Conservation (phyloP, 2,113 vertebrate species). For the Bucco capensis region DNA sequence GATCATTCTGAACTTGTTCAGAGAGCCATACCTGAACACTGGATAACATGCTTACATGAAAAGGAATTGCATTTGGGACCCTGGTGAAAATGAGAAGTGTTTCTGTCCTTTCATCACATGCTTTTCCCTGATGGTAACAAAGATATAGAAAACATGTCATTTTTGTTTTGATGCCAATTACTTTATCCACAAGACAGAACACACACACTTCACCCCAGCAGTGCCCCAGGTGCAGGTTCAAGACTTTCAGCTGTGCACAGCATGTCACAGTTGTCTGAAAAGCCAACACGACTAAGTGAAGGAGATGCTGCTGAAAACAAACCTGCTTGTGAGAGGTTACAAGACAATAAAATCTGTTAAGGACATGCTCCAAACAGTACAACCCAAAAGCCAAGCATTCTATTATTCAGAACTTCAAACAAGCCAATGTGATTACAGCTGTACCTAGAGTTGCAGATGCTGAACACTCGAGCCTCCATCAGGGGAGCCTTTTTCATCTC, state of each 20-base stretch:
- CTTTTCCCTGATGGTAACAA: neutral
- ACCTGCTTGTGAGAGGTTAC: constrained; percentile 39
- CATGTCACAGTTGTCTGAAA: constrained; percentile 13
- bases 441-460: constrained; percentile 29
- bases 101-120: neutral
- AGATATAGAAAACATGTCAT: neutral
- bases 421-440: neutral
- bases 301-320: constrained; percentile 49
- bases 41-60: neutral
- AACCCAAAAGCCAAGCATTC: constrained; percentile 43
- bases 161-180: constrained; percentile 1
- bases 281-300: constrained; percentile 12
- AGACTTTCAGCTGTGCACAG: constrained; percentile 26
- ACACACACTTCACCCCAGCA: neutral
- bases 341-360: neutral
- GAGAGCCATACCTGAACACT: neutral
- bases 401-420: constrained; percentile 3
- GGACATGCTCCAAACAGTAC: constrained; percentile 39
- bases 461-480: neutral
- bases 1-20: neutral
- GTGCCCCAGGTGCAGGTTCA: constrained; percentile 1
- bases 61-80: neutral
- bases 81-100: neutral
- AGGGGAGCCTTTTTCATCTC: neutral
- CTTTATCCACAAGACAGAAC: neutral